Conservation (phyloP, 37 sponge, comb jelly and placozoan genomes). For the Haliclona indistincta region DNA sequence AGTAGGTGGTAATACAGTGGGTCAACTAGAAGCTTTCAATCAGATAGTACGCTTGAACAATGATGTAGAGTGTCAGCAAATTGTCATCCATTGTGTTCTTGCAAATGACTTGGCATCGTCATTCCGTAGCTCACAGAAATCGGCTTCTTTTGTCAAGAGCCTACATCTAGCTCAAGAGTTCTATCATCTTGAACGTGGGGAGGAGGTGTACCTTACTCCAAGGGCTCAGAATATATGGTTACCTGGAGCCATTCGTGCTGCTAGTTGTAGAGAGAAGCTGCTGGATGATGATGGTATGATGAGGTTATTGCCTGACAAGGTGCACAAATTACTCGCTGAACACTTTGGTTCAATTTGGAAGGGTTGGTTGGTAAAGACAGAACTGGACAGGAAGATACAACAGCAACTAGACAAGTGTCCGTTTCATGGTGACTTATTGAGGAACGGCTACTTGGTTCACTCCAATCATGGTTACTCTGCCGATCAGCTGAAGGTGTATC, state of each 20-base stretch:
- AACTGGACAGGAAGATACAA: background rate
- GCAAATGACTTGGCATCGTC: background rate
- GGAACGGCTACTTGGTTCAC: background rate
- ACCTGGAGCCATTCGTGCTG: background rate
- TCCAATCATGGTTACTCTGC: constrained; percentile 12
- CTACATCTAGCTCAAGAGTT: constrained; percentile 35
- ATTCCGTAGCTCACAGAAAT: background rate
- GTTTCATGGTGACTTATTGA: constrained; percentile 4
- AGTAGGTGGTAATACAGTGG: constrained; percentile 33
- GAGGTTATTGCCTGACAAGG: background rate
- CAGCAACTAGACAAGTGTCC: background rate
- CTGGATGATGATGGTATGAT: constrained; percentile 47
- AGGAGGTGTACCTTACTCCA: constrained; percentile 16
- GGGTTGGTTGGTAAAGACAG: constrained; percentile 7
- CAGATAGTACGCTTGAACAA: background rate
- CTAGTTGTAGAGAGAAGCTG: background rate
- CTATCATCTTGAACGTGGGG: constrained; percentile 18
- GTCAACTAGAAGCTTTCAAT: constrained; percentile 43
- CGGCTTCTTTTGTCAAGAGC: constrained; percentile 1
- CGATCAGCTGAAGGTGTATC: background rate
- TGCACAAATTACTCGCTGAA: constrained; percentile 11
- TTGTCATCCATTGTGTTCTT: background rate
- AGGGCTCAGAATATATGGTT: constrained; percentile 31
- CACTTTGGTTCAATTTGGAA: background rate
- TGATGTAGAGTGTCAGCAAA: background rate